Base-by-base conservation (phyloP, 2,113 vertebrate genomes). In the Echinops telfairi region DNA sequence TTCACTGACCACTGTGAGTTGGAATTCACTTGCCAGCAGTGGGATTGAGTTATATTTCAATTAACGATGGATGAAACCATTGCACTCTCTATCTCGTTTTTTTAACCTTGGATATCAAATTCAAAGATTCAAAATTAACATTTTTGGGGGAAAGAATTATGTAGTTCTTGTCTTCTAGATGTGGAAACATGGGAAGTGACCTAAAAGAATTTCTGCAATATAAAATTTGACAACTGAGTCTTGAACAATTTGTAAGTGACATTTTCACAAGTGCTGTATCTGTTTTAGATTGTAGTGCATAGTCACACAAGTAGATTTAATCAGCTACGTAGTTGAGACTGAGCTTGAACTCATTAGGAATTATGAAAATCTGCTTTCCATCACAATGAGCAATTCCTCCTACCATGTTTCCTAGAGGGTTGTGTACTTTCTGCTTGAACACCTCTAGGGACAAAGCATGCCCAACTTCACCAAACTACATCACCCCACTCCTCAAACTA, bases 1-100 rank as follows among this genome's bases (percentile, higher is more conserved):
- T 33, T n/a, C 17, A 23, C 19, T 53, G 47, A 53, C 47, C 47
- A 53, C 47, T 53, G 47, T 53, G 10, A 53, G 16, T 23, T 23
- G 60, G 22, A 71, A 71, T 71, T 10, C 4, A 71, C 6, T 71
- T 11, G 31, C 6, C 14, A 71, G 31, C 68, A 71, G 6, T 31
- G 66, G 29, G 12, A 15, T 68, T 68, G 23, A 8, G 27, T 68
- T 68, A 15, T 68, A 15, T 31, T 68, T 68, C 68, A 83, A 31
- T 90, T 91, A 91, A 12, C 33, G 93, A n/a, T 90, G 16, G 25
- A 43, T 95, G n/a, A 91, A n/a, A 89, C 89, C 71, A 75, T 75
- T 91, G 9, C 7, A 86, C 86, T 11, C 86, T 11, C 20, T 87
- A 64, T 27, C 73, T 92, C 3, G 84, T 83, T 91, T 93, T 90